A percentile compares a stretch with the other conserved stretches of the same genome.
Evolutionary conservation across 2,797 vertebrate genomes (phyloP).

Genomic region (Gallinago stenura): DNA sequence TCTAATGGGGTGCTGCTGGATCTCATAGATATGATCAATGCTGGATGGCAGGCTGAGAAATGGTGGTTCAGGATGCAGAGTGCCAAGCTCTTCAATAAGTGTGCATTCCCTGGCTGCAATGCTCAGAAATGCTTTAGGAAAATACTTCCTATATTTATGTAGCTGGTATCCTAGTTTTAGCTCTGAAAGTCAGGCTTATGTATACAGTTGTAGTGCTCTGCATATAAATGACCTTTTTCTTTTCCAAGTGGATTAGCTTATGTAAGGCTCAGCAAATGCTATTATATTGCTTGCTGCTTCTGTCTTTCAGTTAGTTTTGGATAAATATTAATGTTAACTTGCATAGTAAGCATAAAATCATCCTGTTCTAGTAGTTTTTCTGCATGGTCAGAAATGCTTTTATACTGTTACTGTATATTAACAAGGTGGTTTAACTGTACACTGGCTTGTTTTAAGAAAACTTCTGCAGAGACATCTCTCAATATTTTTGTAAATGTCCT

Average conservation of each 20-base stretch:
- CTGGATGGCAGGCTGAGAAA: not conserved
- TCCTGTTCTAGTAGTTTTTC: constrained; percentile 1
- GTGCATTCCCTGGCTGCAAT: not conserved
- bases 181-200: not conserved
- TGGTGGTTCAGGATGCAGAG: not conserved
- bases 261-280: constrained; percentile 5
- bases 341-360: constrained; percentile 27
- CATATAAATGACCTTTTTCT: constrained; percentile 24
- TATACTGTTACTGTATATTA: not conserved
- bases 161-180: not conserved
- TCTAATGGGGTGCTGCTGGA: not conserved
- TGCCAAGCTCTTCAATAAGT: not conserved
- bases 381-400: constrained; percentile 3
- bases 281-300: not conserved
- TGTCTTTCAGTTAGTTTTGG: constrained; percentile 44
- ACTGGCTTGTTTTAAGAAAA: not conserved
- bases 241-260: constrained; percentile 34
- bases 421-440: not conserved
- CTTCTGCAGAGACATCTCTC: constrained; percentile 15
- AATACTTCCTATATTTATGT: constrained; percentile 39
- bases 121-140: constrained; percentile 17
- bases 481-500: constrained; percentile 19
- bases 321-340: constrained; percentile 46
- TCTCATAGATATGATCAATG: not conserved
- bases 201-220: constrained; percentile 13